These are phyloP conservation scores for Agrochola litura DNA, from an alignment of 2,888 invertebrate genomes.

Conservation along the genomic window DNA sequence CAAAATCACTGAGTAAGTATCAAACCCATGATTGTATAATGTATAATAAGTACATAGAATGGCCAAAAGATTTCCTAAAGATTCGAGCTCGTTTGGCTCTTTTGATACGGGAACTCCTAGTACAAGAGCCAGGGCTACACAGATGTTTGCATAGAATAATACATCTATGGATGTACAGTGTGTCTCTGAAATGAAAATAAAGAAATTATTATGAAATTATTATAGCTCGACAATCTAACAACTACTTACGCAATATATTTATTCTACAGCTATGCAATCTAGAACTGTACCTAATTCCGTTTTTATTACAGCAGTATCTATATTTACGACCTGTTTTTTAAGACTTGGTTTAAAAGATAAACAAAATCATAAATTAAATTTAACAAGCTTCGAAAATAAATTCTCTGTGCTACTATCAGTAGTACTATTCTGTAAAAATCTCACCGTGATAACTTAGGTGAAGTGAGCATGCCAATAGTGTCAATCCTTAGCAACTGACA, in stretches of 20 bases:
- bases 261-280: slow-evolving; percentile 1
- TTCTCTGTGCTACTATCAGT: slow-evolving; percentile 24
- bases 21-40: neutral
- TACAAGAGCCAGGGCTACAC: no score
- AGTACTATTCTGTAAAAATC: no score
- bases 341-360: slow-evolving; percentile 28
- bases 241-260: neutral
- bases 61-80: no score
- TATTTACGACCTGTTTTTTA: neutral
- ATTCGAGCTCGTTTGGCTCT: neutral
- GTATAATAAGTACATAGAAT: neutral
- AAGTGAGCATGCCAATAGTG: no score
- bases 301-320: neutral
- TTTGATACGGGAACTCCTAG: no score
- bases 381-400: neutral
- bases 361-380: slow-evolving; percentile 6
- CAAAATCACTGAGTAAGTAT: slow-evolving; percentile 84
- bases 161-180: no score
- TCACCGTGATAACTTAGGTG: no score
- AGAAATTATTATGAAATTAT: no score
- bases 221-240: neutral
- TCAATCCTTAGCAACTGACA: no score
- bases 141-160: no score
- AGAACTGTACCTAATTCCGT: slow-evolving; percentile 1
- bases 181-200: no score